Evolutionary conservation across 2,113 vertebrate species (phyloP).

Genomic region (Equus quagga): DNA sequence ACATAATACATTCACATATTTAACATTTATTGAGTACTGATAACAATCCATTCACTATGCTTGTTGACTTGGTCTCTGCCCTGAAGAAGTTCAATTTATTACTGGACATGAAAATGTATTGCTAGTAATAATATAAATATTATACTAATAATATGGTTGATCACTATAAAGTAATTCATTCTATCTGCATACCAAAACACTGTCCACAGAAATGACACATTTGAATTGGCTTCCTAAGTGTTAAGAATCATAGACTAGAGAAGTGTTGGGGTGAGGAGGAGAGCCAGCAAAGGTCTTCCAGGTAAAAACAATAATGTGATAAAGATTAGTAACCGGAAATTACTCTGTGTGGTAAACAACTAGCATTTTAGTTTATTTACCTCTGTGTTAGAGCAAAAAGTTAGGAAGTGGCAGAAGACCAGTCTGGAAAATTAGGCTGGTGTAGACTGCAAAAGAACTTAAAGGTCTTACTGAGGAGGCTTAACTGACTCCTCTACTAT

Average conservation of each 20-base stretch:
- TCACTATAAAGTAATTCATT: background rate
- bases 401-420: background rate
- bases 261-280: background rate
- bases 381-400: background rate
- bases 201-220: background rate
- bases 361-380: background rate
- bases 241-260: background rate
- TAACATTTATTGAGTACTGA: background rate
- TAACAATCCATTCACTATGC: background rate
- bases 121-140: background rate
- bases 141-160: background rate
- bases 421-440: background rate
- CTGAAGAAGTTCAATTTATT: background rate
- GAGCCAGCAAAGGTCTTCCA: accelerated
- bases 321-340: background rate
- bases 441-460: background rate
- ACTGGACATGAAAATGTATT: background rate
- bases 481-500: background rate
- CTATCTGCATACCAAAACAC: background rate
- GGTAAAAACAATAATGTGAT: background rate
- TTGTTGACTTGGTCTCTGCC: background rate
- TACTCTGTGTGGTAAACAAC: background rate
- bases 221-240: background rate
- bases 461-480: background rate
- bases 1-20: background rate